phyloP scores from a whole-genome alignment of 2,888 invertebrate species.

The Bedellia somnulentella region DNA sequence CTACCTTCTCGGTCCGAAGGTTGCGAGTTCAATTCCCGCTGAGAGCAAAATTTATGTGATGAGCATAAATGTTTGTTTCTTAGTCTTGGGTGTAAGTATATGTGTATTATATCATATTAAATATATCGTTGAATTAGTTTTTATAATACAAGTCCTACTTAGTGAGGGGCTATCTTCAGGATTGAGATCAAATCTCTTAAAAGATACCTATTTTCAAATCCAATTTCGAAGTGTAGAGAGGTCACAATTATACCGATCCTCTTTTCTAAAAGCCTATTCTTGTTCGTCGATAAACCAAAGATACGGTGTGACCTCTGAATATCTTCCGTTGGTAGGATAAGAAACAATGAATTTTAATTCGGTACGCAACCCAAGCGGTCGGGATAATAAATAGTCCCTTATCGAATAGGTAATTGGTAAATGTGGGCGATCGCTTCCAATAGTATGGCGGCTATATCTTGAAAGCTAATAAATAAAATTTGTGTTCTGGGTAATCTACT shows the following conservation, averaged over 20 bases:
- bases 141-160: too few relatives aligned
- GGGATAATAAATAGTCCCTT: slow-evolving; percentile 43
- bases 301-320: slow-evolving; percentile 48
- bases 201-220: too few relatives aligned
- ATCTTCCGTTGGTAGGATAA: slow-evolving; percentile 48
- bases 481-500: slow-evolving; percentile 1
- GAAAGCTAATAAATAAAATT: slow-evolving; percentile 5
- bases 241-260: slow-evolving; percentile 38
- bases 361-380: slow-evolving; percentile 21
- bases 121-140: too few relatives aligned
- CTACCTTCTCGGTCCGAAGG: too few relatives aligned
- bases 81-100: too few relatives aligned
- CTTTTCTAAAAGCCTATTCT: slow-evolving; percentile 54
- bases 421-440: slow-evolving; percentile 44
- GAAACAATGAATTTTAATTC: slow-evolving; percentile 60
- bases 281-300: slow-evolving; percentile 46
- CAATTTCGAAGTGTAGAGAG: slow-evolving; percentile 30
- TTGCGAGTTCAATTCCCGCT: too few relatives aligned
- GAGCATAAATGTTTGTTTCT: too few relatives aligned
- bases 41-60: too few relatives aligned
- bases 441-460: slow-evolving; percentile 6
- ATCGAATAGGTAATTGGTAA: slow-evolving; percentile 53
- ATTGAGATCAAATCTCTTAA: too few relatives aligned
- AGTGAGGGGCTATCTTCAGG: too few relatives aligned
- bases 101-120: too few relatives aligned